Conservation (phyloP, 2,797 vertebrate species). For the Anas flavirostris region DNA sequence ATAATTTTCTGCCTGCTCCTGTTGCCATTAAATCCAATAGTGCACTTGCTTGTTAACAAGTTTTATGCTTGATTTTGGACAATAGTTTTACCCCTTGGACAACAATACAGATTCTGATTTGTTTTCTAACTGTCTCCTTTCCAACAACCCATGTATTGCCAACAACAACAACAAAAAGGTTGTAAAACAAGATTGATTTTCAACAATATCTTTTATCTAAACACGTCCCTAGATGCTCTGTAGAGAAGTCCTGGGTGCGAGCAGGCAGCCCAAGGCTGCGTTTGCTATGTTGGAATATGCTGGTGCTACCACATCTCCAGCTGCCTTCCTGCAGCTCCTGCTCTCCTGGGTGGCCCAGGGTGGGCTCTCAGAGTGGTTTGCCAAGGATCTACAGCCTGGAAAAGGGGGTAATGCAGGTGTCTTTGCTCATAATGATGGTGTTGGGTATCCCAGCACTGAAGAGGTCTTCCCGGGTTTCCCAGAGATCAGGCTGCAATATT, state of each 20-base stretch:
- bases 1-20: background rate
- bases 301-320: background rate
- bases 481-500: background rate
- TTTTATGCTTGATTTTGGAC: slow-evolving; percentile 42
- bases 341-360: background rate
- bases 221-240: background rate
- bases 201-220: slow-evolving; percentile 28
- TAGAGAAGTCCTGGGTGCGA: background rate
- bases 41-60: slow-evolving; percentile 24
- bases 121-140: slow-evolving; percentile 33
- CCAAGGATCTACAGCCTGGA: background rate
- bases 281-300: background rate
- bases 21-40: background rate
- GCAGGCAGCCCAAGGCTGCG: background rate
- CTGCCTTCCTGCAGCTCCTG: background rate
- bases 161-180: background rate
- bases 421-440: background rate
- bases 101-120: background rate
- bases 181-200: slow-evolving; percentile 9
- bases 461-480: background rate
- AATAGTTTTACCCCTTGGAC: background rate
- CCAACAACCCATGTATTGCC: background rate
- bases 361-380: background rate
- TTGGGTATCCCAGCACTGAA: background rate
- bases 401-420: background rate